Conservation (phyloP, 2,888 invertebrate species). For the Chymomyza caudatula region DNA sequence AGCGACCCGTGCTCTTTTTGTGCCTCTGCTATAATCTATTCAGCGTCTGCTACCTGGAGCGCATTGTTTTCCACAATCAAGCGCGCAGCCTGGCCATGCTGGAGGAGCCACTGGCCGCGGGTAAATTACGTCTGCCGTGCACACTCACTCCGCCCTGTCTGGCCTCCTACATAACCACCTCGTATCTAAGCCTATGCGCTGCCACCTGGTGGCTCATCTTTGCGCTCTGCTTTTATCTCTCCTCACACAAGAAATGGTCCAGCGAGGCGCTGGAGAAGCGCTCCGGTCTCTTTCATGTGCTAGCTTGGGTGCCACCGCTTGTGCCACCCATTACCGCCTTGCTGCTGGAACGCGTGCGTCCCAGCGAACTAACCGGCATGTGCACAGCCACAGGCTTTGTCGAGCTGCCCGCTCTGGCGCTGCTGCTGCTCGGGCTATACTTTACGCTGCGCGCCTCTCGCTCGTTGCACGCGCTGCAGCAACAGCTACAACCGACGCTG, state of each 20-base stretch:
- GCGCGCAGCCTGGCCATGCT: conserved; percentile 67
- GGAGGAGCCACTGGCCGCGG: conserved; percentile 77
- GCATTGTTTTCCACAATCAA: conserved; percentile 80
- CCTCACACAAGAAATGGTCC: conserved; percentile 95
- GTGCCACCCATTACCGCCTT: conserved; percentile 90
- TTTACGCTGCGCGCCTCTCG: conserved; percentile 76
- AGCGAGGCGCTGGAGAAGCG: conserved; percentile 93
- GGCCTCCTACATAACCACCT: conserved; percentile 85
- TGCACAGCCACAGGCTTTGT: conserved; percentile 82
- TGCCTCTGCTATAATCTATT: conserved; percentile 91
- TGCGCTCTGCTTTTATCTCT: conserved; percentile 92
- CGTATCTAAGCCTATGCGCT: conserved; percentile 88
- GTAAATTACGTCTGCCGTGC: conserved; percentile 72
- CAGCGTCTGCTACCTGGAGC: conserved; percentile 85
- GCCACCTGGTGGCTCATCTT: conserved; percentile 93
- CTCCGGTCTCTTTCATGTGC: conserved; percentile 90
- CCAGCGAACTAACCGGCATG: conserved; percentile 88
- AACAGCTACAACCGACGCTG: conserved; percentile 73
- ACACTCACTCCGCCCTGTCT: conserved; percentile 82
- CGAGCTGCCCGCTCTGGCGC: conserved; percentile 74
- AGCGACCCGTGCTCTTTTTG: conserved; percentile 92
- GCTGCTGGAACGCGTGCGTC: conserved; percentile 87
- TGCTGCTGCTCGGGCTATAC: conserved; percentile 72
- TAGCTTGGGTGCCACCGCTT: conserved; percentile 92
- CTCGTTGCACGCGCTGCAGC: conserved; percentile 73